Evolutionary conservation across 2,113 vertebrate species (phyloP).

Genomic region (Sinocyclocheilus anshuiensis): DNA sequence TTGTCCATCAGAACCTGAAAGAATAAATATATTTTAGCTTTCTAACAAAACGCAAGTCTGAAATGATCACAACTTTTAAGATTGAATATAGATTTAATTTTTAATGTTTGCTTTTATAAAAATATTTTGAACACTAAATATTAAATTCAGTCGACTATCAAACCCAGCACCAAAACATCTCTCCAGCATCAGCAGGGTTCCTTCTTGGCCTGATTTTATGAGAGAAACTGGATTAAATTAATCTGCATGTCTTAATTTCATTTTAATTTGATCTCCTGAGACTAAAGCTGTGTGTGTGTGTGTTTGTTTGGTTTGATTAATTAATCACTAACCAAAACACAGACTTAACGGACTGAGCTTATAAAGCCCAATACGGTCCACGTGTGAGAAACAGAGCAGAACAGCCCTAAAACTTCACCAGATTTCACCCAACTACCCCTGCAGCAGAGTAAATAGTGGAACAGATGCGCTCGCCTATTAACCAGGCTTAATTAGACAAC

Average conservation of each 20-base stretch:
- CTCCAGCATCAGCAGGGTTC: background rate
- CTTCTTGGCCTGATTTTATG: background rate
- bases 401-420: background rate
- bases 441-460: background rate
- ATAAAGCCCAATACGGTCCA: background rate
- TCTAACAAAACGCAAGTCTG: background rate
- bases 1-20: background rate
- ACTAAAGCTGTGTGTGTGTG: background rate
- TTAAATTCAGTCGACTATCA: background rate
- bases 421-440: background rate
- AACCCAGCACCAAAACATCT: background rate
- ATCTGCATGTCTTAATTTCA: slow-evolving; percentile 21
- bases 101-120: background rate
- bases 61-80: background rate
- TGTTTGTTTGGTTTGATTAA: slow-evolving; percentile 18
- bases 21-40: background rate
- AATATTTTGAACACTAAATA: background rate
- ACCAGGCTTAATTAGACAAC: slow-evolving; percentile 9
- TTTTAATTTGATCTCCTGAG: slow-evolving; percentile 6
- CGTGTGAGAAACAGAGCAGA: background rate
- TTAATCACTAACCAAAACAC: slow-evolving; percentile 34
- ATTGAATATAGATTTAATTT: background rate
- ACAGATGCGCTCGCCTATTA: slow-evolving; percentile 22
- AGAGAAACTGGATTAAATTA: slow-evolving; percentile 15
- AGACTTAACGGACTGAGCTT: background rate